Percentiles rank a stretch among this genome's conserved stretches.
These are phyloP conservation scores for Dolichopus griseipennis DNA, from an alignment of 2,888 invertebrate species.

Conservation along the genomic window DNA sequence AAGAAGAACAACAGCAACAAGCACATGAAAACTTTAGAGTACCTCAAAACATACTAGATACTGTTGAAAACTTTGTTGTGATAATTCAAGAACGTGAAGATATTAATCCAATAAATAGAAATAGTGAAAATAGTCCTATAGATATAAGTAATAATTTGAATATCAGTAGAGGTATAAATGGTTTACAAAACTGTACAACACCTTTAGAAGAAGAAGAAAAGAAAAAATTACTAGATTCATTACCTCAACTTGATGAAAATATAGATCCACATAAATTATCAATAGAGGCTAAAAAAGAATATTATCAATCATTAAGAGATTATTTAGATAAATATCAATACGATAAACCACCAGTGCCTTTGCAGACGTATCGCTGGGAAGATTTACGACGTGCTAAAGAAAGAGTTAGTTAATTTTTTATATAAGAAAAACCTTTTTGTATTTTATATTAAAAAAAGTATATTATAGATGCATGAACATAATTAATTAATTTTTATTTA, in stretches of 20 bases:
- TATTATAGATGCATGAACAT: neutral
- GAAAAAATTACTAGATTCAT: conserved; percentile 36
- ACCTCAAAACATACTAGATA: neutral
- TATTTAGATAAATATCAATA: conserved; percentile 33
- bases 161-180: conserved; percentile 22
- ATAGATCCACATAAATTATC: conserved; percentile 34
- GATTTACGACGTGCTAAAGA: conserved; percentile 61
- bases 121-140: conserved; percentile 10
- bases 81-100: neutral
- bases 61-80: neutral
- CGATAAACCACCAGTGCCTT: conserved; percentile 55
- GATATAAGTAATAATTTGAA: conserved; percentile 9
- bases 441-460: neutral
- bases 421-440: neutral
- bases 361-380: conserved; percentile 75
- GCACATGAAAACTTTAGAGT: neutral
- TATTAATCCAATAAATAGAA: conserved; percentile 5
- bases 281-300: conserved; percentile 38
- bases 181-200: conserved; percentile 35
- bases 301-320: conserved; percentile 39
- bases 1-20: neutral
- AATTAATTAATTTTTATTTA: conserved; percentile 10
- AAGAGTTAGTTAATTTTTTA: conserved; percentile 33
- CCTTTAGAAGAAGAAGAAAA: conserved; percentile 36
- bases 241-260: conserved; percentile 33